These are phyloP conservation scores for Protobothrops mucrosquamatus DNA, from an alignment of 2,113 vertebrate species.

Conservation along the genomic window DNA sequence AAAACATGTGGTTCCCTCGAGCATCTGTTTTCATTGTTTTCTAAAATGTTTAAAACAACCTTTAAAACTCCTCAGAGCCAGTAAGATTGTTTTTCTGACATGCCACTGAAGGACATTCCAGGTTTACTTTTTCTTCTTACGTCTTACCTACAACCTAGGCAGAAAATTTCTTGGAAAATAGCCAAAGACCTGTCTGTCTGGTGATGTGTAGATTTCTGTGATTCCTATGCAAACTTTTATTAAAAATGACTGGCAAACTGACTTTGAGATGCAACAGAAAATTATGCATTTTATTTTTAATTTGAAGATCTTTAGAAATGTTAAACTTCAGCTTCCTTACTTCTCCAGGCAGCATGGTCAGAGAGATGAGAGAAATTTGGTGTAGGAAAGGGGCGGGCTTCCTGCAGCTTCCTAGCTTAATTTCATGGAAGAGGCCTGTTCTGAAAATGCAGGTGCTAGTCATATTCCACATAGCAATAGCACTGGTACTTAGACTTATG, in stretches of 20 bases:
- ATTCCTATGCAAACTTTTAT: neutral
- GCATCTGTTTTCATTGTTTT: neutral
- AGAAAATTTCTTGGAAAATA: neutral
- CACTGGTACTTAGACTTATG: neutral
- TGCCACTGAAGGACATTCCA: neutral
- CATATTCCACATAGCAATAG: neutral
- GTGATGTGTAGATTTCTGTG: neutral
- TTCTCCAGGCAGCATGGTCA: neutral
- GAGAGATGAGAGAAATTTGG: neutral
- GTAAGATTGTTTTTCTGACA: neutral
- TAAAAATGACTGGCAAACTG: neutral
- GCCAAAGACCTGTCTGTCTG: neutral
- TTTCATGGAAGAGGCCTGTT: neutral
- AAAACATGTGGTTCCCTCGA: neutral
- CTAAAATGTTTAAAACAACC: neutral
- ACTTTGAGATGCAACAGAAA: neutral
- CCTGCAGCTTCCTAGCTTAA: neutral
- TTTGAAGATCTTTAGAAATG: neutral
- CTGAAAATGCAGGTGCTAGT: neutral
- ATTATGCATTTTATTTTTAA: neutral
- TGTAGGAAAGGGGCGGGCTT: neutral
- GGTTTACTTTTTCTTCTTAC: neutral
- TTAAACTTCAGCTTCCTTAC: neutral
- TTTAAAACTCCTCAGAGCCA: neutral
- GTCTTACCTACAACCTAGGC: neutral